Percentiles rank a stretch among this genome's conserved stretches.
These are phyloP conservation scores for Caenorhabditis sulstoni DNA, from an alignment of 2,888 invertebrate species.

Conservation along the genomic window DNA sequence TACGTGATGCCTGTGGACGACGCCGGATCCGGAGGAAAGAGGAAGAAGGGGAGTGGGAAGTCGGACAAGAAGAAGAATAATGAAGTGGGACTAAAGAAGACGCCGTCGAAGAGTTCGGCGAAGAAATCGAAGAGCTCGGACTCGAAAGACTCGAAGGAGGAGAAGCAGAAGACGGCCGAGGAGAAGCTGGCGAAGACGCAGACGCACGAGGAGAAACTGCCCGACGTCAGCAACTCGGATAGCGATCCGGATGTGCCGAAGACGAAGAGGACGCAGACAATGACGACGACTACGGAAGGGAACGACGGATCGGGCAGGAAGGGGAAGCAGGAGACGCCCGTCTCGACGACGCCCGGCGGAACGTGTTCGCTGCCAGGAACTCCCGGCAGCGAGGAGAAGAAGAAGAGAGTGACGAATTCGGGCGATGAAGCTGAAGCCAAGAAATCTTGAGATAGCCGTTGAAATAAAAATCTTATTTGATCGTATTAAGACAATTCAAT, in stretches of 20 bases:
- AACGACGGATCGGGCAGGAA: background rate
- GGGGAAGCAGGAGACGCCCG: slow-evolving; percentile 1
- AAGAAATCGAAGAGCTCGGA: background rate
- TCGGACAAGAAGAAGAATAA: background rate
- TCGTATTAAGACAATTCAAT: no score
- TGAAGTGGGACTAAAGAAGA: no score
- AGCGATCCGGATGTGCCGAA: background rate
- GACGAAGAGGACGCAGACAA: background rate
- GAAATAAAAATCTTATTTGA: no score
- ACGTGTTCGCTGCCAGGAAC: background rate
- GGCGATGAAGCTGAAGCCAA: no score
- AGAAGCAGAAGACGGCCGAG: background rate
- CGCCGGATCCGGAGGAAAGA: background rate
- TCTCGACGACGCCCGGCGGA: background rate
- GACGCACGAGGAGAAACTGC: background rate
- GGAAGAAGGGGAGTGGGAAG: background rate
- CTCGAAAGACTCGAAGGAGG: background rate
- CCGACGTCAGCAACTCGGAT: background rate
- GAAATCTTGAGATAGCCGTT: no score
- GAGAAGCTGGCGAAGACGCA: slow-evolving; percentile 2
- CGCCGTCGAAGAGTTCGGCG: background rate
- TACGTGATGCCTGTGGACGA: slow-evolving; percentile 1
- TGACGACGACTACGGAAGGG: background rate
- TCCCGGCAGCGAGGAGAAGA: slow-evolving; percentile 10
- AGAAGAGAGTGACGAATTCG: no score